Evolutionary conservation across 1,140 invertebrate species (phyloP), one percentile per base, ranked within the genome.

Genomic region (Vanessa atalanta): DNA sequence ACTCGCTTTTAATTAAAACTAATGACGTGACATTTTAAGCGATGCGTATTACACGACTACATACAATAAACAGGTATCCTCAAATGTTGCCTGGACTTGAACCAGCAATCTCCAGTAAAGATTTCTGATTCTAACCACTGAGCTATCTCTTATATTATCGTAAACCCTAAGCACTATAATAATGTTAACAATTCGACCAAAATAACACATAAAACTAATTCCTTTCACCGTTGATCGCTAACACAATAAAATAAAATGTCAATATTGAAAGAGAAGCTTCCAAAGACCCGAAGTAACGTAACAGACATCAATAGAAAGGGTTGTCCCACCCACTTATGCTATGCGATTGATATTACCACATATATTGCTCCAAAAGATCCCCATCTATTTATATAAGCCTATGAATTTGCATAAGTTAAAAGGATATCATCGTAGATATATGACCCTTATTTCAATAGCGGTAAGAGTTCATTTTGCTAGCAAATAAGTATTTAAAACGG

Each of bases 301-400:
- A 55, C 66, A 70, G 67, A 75, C 72, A 81, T 85, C 73, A 70
- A 74, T 70, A 79, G 81, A 81, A 80, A 86, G 83, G 84, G 82
- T 83, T 80, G 82, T 47, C 73, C 65, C 63, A 73, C 74, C 83
- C 83, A 86, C 87, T 88, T 88, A 88, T 86, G 85, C 82, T 83
- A 83, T 81, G 64, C 82, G 79, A 88, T 87, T 87, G 86, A 85
- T 88, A 87, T 86, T 83, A 83, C 85, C 84, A 80, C 83, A 84
- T 82, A 86, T 84, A 87, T 84, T 85, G 84, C 80, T 83, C 86
- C 84, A 86, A 74, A 81, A 75, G 78, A 79, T 80, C 64, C 66
- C 75, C 79, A 75, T 80, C 79, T 83, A 85, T 84, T 79, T 71
- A 79, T 84, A 72, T 82, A 82, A 84, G 79, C 73, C 78, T 83